phyloP scores from a whole-genome alignment of 2,113 vertebrate species.

The Platanista minor region DNA sequence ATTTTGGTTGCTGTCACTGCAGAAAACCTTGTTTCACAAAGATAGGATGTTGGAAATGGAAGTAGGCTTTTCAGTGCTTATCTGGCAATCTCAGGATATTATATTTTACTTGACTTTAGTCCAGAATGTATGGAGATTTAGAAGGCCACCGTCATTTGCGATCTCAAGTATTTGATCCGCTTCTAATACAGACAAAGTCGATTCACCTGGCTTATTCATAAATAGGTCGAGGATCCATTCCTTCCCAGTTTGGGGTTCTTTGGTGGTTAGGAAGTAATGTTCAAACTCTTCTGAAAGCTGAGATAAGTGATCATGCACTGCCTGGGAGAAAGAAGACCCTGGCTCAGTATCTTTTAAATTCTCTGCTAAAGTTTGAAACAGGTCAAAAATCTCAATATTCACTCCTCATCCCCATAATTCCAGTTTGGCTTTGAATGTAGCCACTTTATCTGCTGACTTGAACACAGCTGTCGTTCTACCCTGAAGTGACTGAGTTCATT shows the following conservation, averaged over 20 bases:
- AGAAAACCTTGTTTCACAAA: no score
- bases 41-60: no score
- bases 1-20: no score
- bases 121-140: background rate
- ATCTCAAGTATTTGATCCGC: background rate
- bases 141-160: background rate
- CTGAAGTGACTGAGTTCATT: no score
- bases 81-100: no score
- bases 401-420: background rate
- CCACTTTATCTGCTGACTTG: no score
- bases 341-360: background rate
- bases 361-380: background rate
- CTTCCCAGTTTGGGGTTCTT: no score
- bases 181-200: background rate
- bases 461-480: no score
- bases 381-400: background rate
- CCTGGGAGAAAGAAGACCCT: background rate
- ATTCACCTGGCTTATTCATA: background rate
- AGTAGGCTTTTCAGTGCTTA: no score
- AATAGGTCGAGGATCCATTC: no score
- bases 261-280: background rate
- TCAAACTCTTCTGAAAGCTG: background rate
- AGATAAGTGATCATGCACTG: background rate
- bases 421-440: background rate
- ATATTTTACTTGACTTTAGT: no score